A percentile compares a stretch with the other conserved stretches of the same genome.
Conservation (phyloP, 2,113 vertebrate species). For the Zosterops borbonicus region DNA sequence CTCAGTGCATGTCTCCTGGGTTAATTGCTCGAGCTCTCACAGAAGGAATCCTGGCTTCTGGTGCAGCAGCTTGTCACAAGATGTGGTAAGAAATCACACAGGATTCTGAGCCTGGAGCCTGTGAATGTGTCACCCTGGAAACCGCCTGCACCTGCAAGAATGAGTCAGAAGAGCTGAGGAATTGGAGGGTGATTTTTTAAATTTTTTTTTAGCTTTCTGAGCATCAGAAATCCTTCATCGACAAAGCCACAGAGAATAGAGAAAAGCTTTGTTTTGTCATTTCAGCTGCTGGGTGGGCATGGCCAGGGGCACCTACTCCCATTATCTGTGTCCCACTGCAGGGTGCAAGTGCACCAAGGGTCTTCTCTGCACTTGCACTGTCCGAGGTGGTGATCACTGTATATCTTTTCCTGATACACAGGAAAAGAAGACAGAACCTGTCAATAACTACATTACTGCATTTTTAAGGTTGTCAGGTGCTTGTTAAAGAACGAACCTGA, state of each 20-base stretch:
- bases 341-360: too few relatives aligned
- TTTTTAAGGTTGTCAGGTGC: not conserved
- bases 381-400: fast-evolving
- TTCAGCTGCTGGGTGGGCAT: not conserved
- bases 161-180: slow-evolving; percentile 36
- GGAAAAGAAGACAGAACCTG: not conserved
- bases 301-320: not conserved
- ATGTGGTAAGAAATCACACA: not conserved
- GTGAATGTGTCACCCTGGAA: slow-evolving; percentile 62
- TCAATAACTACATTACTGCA: not conserved
- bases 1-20: not conserved
- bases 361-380: not conserved
- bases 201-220: not conserved
- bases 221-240: not conserved
- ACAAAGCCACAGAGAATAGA: not conserved
- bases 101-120: not conserved
- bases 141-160: slow-evolving; percentile 56
- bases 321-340: not conserved
- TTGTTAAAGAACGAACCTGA: not conserved
- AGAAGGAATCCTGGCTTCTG: slow-evolving; percentile 51
- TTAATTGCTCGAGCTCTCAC: slow-evolving; percentile 50
- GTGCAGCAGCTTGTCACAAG: slow-evolving; percentile 45
- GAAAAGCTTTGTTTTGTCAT: not conserved
- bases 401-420: fast-evolving
- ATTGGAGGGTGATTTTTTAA: not conserved